Evolutionary conservation across 2,888 invertebrate species (phyloP), one percentile per base, ranked within the genome.

Genomic region (Ectemnius cavifrons): DNA sequence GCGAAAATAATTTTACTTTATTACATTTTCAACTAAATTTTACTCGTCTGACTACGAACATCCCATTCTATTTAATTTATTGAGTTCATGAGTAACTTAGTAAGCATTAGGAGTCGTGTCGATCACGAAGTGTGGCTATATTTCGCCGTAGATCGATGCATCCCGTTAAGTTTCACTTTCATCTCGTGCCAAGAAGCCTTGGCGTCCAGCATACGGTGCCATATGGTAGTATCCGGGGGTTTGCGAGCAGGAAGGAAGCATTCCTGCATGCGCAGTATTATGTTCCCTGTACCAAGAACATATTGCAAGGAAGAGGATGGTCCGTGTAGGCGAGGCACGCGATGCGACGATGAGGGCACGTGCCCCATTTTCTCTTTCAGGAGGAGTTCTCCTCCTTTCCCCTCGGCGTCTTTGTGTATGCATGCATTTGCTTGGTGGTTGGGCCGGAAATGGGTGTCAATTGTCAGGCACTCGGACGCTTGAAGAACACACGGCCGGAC

Each of bases 371-470:
- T 79, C 75, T 73, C 73, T 52, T 52, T 52, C 5, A 52, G 52
- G 65, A 59, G 58, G 69, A 65, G 57, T 45, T n/a, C 37, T 67
- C 56, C 18, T 28, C 70, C 68, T 71, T 71, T 70, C 65, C 73
- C 56, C 71, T 75, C 64, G 60, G 67, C 59, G 79, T 73, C 71
- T 75, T 82, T 74, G 52, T 52, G 37, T 37, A 37, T 37, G 37
- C 37, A 37, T 37, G 37, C 37, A 37, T 37, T 37, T 37, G 37
- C 37, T 37, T 37, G 37, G 37, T 37, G 58, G 67, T 64, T 67
- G 70, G 77, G 72, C 85, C 86, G 86, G 86, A 86, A 86, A 85
- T 81, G 77, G 83, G 83, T 87, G 86, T 87, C 87, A 79, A 86
- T 86, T 84, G 87, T 86, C 82, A 80, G 76, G 75, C 79, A 80